These are phyloP conservation scores for Ormia ochracea DNA, from an alignment of 2,888 invertebrate genomes.

Conservation along the genomic window DNA sequence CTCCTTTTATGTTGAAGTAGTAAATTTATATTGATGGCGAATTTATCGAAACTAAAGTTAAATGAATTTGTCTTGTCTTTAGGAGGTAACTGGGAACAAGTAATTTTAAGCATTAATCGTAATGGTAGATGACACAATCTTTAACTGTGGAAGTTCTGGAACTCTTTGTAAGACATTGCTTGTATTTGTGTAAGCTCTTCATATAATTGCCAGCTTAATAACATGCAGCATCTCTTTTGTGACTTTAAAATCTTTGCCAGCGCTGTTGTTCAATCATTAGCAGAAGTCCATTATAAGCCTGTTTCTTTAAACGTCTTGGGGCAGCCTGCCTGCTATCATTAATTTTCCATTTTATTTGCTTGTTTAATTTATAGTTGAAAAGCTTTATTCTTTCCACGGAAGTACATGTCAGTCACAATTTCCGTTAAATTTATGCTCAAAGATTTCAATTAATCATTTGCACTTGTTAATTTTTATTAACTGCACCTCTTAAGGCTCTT, in stretches of 20 bases:
- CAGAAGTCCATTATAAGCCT: conserved; percentile 10
- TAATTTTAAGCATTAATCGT: conserved; percentile 31
- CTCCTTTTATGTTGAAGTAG: conserved; percentile 1
- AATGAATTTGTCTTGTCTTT: conserved; percentile 73
- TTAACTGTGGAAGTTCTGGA: background rate
- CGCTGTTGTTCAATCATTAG: conserved; percentile 33
- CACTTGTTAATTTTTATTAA: conserved; percentile 59
- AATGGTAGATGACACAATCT: conserved; percentile 32
- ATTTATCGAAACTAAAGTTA: conserved; percentile 74
- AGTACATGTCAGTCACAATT: conserved; percentile 64
- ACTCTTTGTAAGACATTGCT: background rate
- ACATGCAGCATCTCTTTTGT: background rate
- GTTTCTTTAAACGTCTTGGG: conserved; percentile 23
- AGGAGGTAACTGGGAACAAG: conserved; percentile 31
- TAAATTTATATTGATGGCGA: conserved; percentile 67
- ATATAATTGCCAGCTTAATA: background rate
- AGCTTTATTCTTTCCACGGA: conserved; percentile 49
- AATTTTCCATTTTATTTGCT: background rate
- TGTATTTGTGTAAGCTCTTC: background rate
- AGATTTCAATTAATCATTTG: conserved; percentile 64
- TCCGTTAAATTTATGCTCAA: conserved; percentile 61
- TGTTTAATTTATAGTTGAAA: background rate
- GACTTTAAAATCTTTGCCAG: conserved; percentile 36
- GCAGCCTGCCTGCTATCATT: background rate
- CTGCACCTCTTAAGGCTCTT: conserved; percentile 42